Percentiles rank a stretch among this genome's conserved stretches.
Conservation (phyloP, 2,113 vertebrate species). For the Pteropus alecto region DNA sequence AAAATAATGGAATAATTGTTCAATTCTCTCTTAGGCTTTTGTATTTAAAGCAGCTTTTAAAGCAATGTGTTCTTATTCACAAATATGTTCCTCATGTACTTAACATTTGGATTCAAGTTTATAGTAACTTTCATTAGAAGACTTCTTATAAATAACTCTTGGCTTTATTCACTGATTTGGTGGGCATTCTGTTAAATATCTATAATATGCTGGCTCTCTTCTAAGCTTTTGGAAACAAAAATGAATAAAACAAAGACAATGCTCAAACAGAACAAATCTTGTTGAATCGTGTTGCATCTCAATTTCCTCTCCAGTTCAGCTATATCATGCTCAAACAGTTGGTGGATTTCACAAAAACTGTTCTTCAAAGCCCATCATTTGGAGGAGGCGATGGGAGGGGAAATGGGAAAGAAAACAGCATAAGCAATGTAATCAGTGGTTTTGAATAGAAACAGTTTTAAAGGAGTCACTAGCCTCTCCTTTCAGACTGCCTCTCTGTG, state of each 20-base stretch:
- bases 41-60: neutral
- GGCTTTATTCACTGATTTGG: neutral
- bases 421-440: neutral
- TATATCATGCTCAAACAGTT: neutral
- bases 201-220: neutral
- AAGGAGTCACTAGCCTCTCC: neutral
- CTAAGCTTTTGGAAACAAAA: neutral
- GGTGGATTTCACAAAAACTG: neutral
- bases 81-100: neutral
- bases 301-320: neutral
- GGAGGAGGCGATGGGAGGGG: rapidly evolving
- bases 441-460: neutral
- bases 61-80: neutral
- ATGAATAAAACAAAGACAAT: neutral
- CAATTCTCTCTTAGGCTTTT: neutral
- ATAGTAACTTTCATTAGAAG: neutral
- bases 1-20: neutral
- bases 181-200: neutral
- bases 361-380: neutral
- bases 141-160: neutral
- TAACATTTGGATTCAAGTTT: neutral
- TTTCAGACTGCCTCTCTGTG: neutral
- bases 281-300: neutral
- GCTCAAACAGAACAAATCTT: neutral
- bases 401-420: neutral